phyloP scores from a whole-genome alignment of 2,113 vertebrate species.

The Amphiprion percula region DNA sequence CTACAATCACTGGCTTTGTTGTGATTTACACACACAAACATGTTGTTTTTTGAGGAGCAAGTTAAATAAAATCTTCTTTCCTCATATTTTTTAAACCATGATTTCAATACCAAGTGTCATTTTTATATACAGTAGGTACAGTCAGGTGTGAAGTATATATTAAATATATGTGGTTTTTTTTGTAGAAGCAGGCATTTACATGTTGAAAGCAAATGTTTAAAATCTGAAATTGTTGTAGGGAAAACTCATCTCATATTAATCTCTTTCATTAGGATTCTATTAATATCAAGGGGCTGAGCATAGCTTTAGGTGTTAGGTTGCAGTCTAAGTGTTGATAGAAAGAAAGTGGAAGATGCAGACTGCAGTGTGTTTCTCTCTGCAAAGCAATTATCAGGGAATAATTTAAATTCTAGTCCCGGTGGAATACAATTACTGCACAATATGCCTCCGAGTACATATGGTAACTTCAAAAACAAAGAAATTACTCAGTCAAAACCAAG shows the following conservation, averaged over 20 bases:
- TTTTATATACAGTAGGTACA: slow-evolving; percentile 23
- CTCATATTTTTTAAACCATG: slow-evolving; percentile 89
- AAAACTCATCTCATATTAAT: slow-evolving; percentile 22
- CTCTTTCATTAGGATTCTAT: slow-evolving; percentile 6
- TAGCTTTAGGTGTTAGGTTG: slow-evolving; percentile 26
- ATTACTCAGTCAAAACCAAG: slow-evolving; percentile 29
- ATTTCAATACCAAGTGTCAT: slow-evolving; percentile 73
- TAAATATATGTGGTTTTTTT: too few species aligned
- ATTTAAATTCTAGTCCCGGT: slow-evolving; percentile 64
- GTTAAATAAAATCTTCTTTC: slow-evolving; percentile 92
- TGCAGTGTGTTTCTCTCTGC: slow-evolving; percentile 29
- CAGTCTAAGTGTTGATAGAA: slow-evolving; percentile 31
- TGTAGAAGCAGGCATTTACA: background rate
- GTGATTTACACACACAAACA: slow-evolving; percentile 88
- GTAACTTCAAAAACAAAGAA: slow-evolving; percentile 45
- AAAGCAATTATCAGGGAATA: slow-evolving; percentile 66
- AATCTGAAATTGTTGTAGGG: background rate
- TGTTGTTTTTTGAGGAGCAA: slow-evolving; percentile 88
- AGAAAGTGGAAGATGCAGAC: slow-evolving; percentile 11
- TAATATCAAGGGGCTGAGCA: slow-evolving; percentile 25
- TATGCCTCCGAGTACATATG: slow-evolving; percentile 42
- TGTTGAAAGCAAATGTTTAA: background rate
- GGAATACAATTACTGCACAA: slow-evolving; percentile 67
- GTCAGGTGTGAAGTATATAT: background rate
- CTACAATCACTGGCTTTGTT: slow-evolving; percentile 88